These are phyloP conservation scores for Sialis fuliginosa DNA, from an alignment of 2,888 invertebrate genomes.

Conservation along the genomic window DNA sequence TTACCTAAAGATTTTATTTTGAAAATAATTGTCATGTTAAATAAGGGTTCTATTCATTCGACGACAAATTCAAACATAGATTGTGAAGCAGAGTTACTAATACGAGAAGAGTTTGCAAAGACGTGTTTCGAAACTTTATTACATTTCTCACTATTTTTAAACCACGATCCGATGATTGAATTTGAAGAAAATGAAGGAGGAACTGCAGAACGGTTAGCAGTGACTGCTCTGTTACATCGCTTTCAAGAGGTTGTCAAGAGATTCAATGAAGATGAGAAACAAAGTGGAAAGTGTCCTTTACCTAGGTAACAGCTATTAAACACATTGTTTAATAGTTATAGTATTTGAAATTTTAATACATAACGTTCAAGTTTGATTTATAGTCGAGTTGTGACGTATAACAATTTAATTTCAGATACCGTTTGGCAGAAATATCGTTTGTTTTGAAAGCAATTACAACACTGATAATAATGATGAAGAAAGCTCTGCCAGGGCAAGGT, in stretches of 20 bases:
- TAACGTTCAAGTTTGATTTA: background rate
- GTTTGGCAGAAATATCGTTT: constrained; percentile 89
- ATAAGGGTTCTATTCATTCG: constrained; percentile 73
- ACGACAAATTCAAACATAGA: constrained; percentile 48
- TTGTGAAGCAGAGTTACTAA: constrained; percentile 60
- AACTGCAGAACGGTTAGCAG: constrained; percentile 60
- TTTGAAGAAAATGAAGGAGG: constrained; percentile 26
- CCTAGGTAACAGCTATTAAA: constrained; percentile 39
- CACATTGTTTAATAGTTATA: background rate
- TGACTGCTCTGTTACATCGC: constrained; percentile 78
- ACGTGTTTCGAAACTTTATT: constrained; percentile 90
- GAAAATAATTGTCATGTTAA: constrained; percentile 65
- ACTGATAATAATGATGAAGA: constrained; percentile 78
- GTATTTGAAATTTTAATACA: background rate
- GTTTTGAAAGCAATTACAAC: constrained; percentile 89
- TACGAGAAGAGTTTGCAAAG: constrained; percentile 90
- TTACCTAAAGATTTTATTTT: constrained; percentile 69
- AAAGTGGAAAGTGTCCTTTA: constrained; percentile 70
- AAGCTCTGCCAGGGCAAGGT: constrained; percentile 76
- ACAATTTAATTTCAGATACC: constrained; percentile 43
- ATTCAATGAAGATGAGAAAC: constrained; percentile 69
- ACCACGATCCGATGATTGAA: constrained; percentile 31
- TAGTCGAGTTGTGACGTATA: background rate
- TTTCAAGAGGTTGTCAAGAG: constrained; percentile 84
- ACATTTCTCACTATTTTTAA: constrained; percentile 78